These are phyloP conservation scores for Yoshiicerus persimilis DNA, from an alignment of 1,140 invertebrate species.

Conservation along the genomic window DNA sequence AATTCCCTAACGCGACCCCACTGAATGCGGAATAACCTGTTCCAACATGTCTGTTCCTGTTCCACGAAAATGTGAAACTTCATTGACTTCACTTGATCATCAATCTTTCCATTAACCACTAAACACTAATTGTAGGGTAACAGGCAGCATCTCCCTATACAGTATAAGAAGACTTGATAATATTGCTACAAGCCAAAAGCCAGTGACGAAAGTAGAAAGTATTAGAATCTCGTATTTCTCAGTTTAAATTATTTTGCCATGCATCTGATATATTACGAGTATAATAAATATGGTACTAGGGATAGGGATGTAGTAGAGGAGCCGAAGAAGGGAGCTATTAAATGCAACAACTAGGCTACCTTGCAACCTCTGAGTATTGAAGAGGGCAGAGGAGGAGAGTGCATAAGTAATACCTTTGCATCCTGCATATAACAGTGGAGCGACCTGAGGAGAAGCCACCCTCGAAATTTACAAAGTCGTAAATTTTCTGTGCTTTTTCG, in stretches of 20 bases:
- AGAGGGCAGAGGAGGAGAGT: not conserved
- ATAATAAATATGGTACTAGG: not conserved
- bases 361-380: not conserved
- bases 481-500: not conserved
- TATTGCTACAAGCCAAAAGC: too few species aligned
- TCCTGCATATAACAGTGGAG: not conserved
- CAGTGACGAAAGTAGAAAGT: too few species aligned
- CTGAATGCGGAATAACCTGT: too few species aligned
- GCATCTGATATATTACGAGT: not conserved
- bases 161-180: too few species aligned
- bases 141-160: not conserved
- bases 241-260: not conserved
- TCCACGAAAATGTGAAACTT: not conserved
- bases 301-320: not conserved
- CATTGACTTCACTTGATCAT: not conserved
- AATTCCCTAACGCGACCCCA: not conserved
- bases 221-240: too few species aligned
- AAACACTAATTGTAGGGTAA: not conserved
- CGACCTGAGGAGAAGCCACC: not conserved
- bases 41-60: not conserved
- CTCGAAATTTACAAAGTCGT: not conserved
- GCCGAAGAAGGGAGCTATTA: not conserved
- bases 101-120: not conserved
- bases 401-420: not conserved
- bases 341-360: not conserved